Evolutionary conservation across 2,888 invertebrate species (phyloP).

Genomic region (Noctua fimbriata): DNA sequence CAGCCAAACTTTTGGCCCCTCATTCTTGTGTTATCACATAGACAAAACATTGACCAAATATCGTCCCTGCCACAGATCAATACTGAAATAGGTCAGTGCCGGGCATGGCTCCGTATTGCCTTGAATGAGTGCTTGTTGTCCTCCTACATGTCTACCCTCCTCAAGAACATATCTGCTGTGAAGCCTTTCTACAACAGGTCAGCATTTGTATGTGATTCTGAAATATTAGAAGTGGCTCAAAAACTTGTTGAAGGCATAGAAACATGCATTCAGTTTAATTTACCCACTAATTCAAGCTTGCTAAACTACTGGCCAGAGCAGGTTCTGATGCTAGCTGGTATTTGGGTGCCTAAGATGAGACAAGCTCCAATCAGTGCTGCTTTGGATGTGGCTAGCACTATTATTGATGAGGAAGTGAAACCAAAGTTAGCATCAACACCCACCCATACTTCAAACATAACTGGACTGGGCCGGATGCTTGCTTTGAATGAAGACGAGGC

Average conservation of each 20-base stretch:
- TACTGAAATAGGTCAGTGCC: constrained; percentile 97
- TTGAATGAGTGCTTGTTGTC: constrained; percentile 96
- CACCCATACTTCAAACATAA: constrained; percentile 78
- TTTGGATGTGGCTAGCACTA: constrained; percentile 94
- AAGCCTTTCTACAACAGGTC: constrained; percentile 95
- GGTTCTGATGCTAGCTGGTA: constrained; percentile 95
- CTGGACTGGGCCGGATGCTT: constrained; percentile 87
- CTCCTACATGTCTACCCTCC: constrained; percentile 95
- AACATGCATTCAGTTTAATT: constrained; percentile 92
- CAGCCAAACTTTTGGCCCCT: constrained; percentile 98
- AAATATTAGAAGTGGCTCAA: constrained; percentile 94
- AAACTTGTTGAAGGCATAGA: constrained; percentile 94
- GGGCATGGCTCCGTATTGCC: constrained; percentile 97
- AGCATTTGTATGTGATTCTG: constrained; percentile 95
- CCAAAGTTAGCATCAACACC: constrained; percentile 82
- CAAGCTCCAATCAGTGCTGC: constrained; percentile 94
- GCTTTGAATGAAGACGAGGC: constrained; percentile 93
- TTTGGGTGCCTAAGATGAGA: constrained; percentile 95
- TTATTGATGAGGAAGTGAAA: constrained; percentile 88
- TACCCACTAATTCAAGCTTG: constrained; percentile 96
- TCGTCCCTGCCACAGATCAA: constrained; percentile 94
- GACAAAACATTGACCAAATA: constrained; percentile 96
- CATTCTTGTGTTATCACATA: constrained; percentile 95
- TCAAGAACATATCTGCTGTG: constrained; percentile 93
- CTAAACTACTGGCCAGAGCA: constrained; percentile 97